Conservation (phyloP, 2,888 invertebrate species). For the Aethes cnicana region DNA sequence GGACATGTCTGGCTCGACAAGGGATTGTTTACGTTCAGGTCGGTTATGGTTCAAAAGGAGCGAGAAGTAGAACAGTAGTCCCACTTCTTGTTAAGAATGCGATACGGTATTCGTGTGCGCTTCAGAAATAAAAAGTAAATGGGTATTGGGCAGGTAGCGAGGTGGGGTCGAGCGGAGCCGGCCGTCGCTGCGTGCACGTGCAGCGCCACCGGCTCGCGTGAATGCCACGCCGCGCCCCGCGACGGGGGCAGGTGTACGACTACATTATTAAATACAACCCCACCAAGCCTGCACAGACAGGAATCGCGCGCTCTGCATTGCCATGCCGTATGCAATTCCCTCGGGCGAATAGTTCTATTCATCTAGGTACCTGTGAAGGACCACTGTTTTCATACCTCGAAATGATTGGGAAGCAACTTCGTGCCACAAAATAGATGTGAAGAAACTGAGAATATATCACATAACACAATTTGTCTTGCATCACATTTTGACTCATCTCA, state of each 20-base stretch:
- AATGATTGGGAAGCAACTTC: no score
- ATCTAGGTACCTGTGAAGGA: no score
- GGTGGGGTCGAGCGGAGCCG: constrained; percentile 10
- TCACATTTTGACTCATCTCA: no score
- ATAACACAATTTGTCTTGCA: no score
- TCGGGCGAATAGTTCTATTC: constrained; percentile 6
- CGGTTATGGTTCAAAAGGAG: no score
- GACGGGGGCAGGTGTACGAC: constrained; percentile 16
- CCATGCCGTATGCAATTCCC: constrained; percentile 15
- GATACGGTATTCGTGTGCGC: constrained; percentile 1
- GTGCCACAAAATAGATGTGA: no score
- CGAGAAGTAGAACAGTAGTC: no score
- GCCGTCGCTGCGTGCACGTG: constrained; percentile 15
- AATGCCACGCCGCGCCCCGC: constrained; percentile 20
- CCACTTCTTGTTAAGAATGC: no score
- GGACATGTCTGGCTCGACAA: no score
- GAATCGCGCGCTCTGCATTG: constrained; percentile 17
- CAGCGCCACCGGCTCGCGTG: constrained; percentile 12
- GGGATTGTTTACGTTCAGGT: no score
- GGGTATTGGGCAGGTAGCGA: constrained; percentile 15
- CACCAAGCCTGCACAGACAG: constrained; percentile 8
- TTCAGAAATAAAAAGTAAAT: background rate
- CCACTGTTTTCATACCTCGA: no score
- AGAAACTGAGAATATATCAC: no score
- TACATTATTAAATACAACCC: constrained; percentile 26